Evolutionary conservation across 1,140 invertebrate genomes (phyloP).

Genomic region (Apis florea): DNA sequence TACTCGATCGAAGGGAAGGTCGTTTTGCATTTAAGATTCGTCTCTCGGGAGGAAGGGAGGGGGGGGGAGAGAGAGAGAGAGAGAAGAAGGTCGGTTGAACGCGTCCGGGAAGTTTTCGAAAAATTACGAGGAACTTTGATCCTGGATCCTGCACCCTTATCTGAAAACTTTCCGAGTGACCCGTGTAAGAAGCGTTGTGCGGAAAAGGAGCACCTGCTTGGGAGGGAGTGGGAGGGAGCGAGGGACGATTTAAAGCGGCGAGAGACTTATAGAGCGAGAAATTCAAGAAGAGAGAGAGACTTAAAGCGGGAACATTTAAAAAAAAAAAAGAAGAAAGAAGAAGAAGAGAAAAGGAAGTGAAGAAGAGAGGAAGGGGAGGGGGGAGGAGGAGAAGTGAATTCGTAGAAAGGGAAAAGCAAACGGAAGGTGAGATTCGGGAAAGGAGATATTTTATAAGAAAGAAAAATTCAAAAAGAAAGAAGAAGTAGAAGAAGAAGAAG

Average conservation of each 20-base stretch:
- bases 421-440: slow-evolving; percentile 9
- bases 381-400: background rate
- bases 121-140: slow-evolving; percentile 30
- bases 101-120: slow-evolving; percentile 23
- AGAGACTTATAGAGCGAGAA: slow-evolving; percentile 29
- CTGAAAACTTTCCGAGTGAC: slow-evolving; percentile 29
- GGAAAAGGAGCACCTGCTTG: slow-evolving; percentile 21
- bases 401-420: slow-evolving; percentile 23
- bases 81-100: background rate
- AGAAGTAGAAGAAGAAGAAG: no score
- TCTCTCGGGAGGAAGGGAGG: background rate
- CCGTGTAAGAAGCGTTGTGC: slow-evolving; percentile 18
- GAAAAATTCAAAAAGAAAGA: slow-evolving; percentile 5
- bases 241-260: slow-evolving; percentile 17
- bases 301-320: slow-evolving; percentile 4
- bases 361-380: background rate
- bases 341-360: background rate
- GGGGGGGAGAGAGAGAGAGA: no score
- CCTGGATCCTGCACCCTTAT: slow-evolving; percentile 21
- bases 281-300: slow-evolving; percentile 23
- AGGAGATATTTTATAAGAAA: slow-evolving; percentile 23
- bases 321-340: background rate
- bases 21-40: slow-evolving; percentile 22
- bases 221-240: background rate
- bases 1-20: background rate